Evolutionary conservation across 1,140 invertebrate species (phyloP), one percentile per base, ranked within the genome.

Genomic region (Neoseiulus cucumeris): DNA sequence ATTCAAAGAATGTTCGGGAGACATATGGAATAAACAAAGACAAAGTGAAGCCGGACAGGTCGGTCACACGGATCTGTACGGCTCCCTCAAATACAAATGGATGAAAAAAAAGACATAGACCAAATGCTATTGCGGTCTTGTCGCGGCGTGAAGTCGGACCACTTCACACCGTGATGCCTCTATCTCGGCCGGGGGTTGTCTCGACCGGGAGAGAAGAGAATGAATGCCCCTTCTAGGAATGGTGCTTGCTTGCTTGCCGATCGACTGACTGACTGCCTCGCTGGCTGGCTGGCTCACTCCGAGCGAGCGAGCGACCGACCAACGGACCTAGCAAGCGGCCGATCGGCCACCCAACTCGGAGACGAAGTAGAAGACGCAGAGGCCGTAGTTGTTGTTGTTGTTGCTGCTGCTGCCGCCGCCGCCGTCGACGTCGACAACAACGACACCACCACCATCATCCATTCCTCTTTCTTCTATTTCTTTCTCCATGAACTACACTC

Each of bases 211-310:
- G 22, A 39, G 33, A 39, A 39, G 33, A 39, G 51, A 25, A 25
- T 59, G 51, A 59, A 59, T 29, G 51, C 51, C 51, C 51, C 51
- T 59, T 59, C 51, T 59, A 20, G 51, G 51, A 59, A 59, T 9
- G 51, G 51, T 33, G 25, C 25, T 33, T 20, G 25, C 25, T 25
- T 12, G 33, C 25, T 17, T 14, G 25, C 25, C 51, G 18, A 14
- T 14, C 51, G 33, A 20, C 22, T 14, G 14, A 20, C 2, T 17
- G 25, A n/a, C 22, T 17, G 25, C 2, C 17, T 20, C 14, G 22
- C 22, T 33, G 33, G 25, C 51, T 33, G 25, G 1, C 22, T 5
- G 14, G 33, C 14, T 39, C 33, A 39, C 33, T 39, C 33, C 22
- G 25, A 59, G 25, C 51, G 25, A 25, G 51, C 25, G 22, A 25